A percentile compares a stretch with the other conserved stretches of the same genome.
Conservation (phyloP, 2,113 vertebrate genomes). For the Struthidea cinerea region DNA sequence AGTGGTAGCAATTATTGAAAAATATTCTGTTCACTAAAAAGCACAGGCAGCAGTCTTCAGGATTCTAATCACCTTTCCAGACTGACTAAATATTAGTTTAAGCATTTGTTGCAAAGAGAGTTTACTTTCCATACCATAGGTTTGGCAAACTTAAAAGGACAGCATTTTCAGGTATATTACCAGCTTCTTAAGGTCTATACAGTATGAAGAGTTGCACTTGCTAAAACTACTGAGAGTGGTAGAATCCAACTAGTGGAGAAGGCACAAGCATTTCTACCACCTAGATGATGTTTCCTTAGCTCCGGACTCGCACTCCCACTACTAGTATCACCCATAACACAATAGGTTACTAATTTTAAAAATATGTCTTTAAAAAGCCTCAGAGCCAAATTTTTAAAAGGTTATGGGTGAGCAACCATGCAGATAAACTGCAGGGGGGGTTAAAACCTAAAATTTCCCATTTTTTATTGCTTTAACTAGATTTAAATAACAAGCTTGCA, state of each 20-base stretch:
- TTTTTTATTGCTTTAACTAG: not conserved
- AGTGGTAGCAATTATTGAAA: not conserved
- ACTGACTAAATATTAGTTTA: not conserved
- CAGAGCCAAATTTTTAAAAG: not conserved
- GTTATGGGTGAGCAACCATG: not conserved
- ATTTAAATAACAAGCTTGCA: not conserved
- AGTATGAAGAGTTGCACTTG: not conserved
- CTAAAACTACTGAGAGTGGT: not conserved
- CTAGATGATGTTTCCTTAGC: not conserved
- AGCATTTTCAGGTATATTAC: not conserved
- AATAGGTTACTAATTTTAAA: not conserved
- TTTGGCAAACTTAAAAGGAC: not conserved
- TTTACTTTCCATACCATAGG: not conserved
- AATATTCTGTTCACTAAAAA: not conserved
- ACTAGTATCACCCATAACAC: not conserved
- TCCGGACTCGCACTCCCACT: not conserved
- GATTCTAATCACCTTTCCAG: not conserved
- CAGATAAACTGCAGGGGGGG: not conserved
- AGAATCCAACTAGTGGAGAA: not conserved
- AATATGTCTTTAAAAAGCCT: not conserved
- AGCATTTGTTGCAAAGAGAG: not conserved
- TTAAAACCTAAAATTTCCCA: not conserved
- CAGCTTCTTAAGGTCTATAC: not conserved
- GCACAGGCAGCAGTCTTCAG: not conserved
- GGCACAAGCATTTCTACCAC: not conserved